Conservation (phyloP, 2,113 vertebrate genomes). For the Syngnathus floridae region DNA sequence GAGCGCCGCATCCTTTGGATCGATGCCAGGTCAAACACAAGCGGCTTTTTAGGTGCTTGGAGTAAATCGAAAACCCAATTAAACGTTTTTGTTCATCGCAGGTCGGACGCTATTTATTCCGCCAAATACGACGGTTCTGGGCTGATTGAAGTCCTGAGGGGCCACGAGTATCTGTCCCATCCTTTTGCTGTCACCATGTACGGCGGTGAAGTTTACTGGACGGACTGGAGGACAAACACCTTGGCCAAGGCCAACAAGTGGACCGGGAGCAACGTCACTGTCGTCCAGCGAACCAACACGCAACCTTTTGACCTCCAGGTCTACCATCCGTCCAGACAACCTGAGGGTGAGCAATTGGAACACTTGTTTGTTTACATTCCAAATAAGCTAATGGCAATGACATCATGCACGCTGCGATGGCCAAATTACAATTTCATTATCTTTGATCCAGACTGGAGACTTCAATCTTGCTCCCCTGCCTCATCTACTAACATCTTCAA, state of each 20-base stretch:
- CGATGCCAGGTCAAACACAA: constrained; percentile 79
- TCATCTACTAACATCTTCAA: background rate
- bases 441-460: background rate
- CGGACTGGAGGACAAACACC: constrained; percentile 95
- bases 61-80: background rate
- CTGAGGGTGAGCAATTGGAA: constrained; percentile 75
- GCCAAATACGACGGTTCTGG: constrained; percentile 92
- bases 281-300: constrained; percentile 94
- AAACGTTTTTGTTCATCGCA: constrained; percentile 35
- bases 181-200: constrained; percentile 94
- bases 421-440: background rate
- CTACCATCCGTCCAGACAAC: constrained; percentile 93
- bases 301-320: constrained; percentile 97
- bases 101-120: constrained; percentile 95
- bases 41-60: background rate
- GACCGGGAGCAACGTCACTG: constrained; percentile 92
- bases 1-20: constrained; percentile 97
- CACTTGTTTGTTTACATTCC: background rate
- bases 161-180: constrained; percentile 92
- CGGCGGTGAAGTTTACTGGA: constrained; percentile 96
- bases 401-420: background rate
- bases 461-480: background rate
- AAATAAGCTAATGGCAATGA: background rate
- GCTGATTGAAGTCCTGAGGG: constrained; percentile 91
- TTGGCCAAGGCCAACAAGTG: constrained; percentile 97